phyloP scores from a whole-genome alignment of 2,113 vertebrate species.

The Elephantulus edwardii region DNA sequence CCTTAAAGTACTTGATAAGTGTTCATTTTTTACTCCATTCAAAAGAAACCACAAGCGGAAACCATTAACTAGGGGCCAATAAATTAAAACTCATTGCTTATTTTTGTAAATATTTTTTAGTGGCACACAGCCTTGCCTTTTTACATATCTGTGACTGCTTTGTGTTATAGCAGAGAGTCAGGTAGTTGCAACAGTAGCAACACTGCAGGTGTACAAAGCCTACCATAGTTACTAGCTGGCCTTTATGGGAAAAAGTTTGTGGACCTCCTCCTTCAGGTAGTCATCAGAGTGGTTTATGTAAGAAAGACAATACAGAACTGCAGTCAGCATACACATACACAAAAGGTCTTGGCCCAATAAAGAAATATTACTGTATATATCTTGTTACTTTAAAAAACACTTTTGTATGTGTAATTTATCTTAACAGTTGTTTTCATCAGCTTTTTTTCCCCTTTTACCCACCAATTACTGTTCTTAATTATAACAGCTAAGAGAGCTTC shows the following conservation, averaged over 20 bases:
- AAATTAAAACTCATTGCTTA: not conserved
- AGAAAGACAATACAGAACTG: slow-evolving; percentile 14
- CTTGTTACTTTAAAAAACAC: not conserved
- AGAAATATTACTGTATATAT: not conserved
- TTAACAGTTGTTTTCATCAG: slow-evolving; percentile 24
- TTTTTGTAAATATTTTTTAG: slow-evolving; percentile 45
- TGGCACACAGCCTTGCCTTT: not conserved
- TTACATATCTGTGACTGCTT: not conserved
- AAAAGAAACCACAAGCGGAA: slow-evolving; percentile 38
- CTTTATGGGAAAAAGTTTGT: not conserved
- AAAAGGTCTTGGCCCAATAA: not conserved
- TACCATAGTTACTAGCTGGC: slow-evolving; percentile 6
- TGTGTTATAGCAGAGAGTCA: not conserved
- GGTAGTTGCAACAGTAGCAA: not conserved
- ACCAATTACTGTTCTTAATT: slow-evolving; percentile 38
- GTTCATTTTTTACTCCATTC: slow-evolving; percentile 6
- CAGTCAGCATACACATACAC: not conserved
- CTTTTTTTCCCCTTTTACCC: not conserved
- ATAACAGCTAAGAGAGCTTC: slow-evolving; percentile 61
- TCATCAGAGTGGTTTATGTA: not conserved
- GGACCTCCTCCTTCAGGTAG: not conserved
- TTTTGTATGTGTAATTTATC: slow-evolving; percentile 31
- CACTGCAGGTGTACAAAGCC: not conserved
- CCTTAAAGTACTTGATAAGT: not conserved
- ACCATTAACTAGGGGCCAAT: not conserved